Evolutionary conservation across 2,797 vertebrate species (phyloP).

Genomic region (Cossypha caffra): DNA sequence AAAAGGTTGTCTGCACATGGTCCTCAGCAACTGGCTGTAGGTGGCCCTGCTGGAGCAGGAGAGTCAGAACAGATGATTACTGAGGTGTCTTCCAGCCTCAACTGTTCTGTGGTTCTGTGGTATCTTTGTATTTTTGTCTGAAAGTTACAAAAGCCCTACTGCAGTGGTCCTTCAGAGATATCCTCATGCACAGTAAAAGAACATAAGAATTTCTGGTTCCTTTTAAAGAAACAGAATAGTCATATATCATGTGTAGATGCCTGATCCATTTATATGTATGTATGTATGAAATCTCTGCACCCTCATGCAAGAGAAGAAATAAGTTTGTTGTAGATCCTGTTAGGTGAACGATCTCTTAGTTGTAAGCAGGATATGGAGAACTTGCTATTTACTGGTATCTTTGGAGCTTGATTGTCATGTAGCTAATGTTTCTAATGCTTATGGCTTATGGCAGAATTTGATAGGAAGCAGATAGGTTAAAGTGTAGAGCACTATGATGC

Average conservation of each 20-base stretch:
- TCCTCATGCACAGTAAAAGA: background rate
- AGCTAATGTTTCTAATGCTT: background rate
- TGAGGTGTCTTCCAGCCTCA: background rate
- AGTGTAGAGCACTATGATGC: background rate
- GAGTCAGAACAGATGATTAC: background rate
- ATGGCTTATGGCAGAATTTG: background rate
- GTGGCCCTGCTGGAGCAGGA: background rate
- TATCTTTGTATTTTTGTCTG: background rate
- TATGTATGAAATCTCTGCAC: background rate
- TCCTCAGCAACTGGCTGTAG: background rate
- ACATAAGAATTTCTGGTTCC: background rate
- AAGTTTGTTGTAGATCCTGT: background rate
- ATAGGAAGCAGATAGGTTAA: background rate
- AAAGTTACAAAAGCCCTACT: background rate
- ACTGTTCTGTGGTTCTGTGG: background rate
- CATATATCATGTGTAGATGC: background rate
- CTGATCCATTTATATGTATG: background rate
- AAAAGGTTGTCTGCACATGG: background rate
- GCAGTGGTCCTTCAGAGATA: background rate
- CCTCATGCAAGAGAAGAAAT: background rate
- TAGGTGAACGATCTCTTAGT: background rate
- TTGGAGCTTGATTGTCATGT: background rate
- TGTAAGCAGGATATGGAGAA: background rate
- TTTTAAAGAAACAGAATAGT: background rate
- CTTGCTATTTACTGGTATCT: background rate